Conservation (phyloP, 2,797 vertebrate genomes). For the Xiphorhynchus erythropygius region DNA sequence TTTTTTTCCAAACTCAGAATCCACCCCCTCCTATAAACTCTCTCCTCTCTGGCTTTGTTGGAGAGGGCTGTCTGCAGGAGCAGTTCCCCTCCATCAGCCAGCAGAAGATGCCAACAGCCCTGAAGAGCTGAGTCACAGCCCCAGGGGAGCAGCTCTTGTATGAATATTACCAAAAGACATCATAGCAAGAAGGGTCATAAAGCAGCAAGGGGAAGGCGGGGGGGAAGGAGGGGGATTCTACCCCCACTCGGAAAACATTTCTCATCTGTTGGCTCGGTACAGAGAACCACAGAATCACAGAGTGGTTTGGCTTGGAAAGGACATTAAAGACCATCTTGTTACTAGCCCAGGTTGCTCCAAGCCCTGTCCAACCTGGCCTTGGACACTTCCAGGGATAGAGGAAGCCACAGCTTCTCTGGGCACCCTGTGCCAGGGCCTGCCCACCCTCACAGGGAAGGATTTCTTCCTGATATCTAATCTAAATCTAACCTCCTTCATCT, state of each 20-base stretch:
- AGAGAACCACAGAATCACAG: background rate
- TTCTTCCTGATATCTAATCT: background rate
- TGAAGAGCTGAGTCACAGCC: background rate
- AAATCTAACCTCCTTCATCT: background rate
- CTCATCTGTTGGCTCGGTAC: background rate
- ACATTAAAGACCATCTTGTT: too few species aligned
- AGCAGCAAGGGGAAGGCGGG: background rate
- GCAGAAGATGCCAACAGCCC: background rate
- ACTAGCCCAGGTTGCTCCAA: background rate
- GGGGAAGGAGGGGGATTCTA: background rate
- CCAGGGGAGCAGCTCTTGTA: background rate
- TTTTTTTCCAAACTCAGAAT: background rate
- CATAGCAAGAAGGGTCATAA: background rate
- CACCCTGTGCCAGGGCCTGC: background rate
- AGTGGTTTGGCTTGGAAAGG: background rate
- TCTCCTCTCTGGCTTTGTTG: background rate
- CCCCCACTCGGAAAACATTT: rapidly evolving
- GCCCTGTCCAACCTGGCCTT: rapidly evolving
- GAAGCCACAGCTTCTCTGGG: background rate
- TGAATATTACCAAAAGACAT: background rate
- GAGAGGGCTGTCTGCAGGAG: slow-evolving; percentile 20
- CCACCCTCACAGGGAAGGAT: background rate
- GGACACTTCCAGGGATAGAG: background rate
- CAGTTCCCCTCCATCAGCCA: slow-evolving; percentile 7
- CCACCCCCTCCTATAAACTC: background rate